Evolutionary conservation across 2,797 vertebrate species (phyloP).

Genomic region (Thaleichthys pacificus): DNA sequence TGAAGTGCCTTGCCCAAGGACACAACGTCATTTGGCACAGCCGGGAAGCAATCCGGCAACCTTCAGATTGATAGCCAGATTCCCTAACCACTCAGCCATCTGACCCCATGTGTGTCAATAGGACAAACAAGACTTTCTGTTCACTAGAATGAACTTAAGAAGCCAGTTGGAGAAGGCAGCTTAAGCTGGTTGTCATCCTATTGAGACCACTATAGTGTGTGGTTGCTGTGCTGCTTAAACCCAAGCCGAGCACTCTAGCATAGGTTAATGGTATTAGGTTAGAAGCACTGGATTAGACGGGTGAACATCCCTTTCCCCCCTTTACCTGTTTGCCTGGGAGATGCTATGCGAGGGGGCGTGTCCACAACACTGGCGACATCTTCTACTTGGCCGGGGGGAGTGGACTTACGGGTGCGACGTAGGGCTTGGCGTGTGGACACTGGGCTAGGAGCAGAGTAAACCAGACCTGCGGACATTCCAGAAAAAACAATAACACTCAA

Average conservation of each 20-base stretch:
- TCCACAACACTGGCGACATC: slow-evolving; percentile 32
- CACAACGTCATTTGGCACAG: too few species aligned
- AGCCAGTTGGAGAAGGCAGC: background rate
- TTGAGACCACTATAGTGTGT: too few species aligned
- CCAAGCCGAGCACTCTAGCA: too few species aligned
- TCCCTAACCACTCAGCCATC: too few species aligned
- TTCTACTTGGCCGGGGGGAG: slow-evolving; percentile 34
- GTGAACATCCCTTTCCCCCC: background rate
- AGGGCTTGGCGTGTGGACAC: slow-evolving; percentile 56
- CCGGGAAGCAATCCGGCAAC: too few species aligned
- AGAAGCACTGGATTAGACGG: too few species aligned
- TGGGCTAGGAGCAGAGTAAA: background rate
- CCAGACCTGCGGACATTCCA: background rate
- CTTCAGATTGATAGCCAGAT: too few species aligned
- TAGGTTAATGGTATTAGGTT: too few species aligned
- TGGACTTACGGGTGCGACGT: slow-evolving; percentile 47
- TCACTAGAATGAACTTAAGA: background rate
- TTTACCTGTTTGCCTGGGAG: slow-evolving; percentile 4
- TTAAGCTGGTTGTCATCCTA: background rate
- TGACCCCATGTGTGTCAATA: too few species aligned
- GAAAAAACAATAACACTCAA: background rate
- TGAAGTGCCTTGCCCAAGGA: too few species aligned
- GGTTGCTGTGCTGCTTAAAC: too few species aligned
- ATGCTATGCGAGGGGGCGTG: background rate
- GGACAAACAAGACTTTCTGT: slow-evolving; percentile 7